These are phyloP conservation scores for Microctonus hyperodae DNA, from an alignment of 2,888 invertebrate genomes.

Conservation along the genomic window DNA sequence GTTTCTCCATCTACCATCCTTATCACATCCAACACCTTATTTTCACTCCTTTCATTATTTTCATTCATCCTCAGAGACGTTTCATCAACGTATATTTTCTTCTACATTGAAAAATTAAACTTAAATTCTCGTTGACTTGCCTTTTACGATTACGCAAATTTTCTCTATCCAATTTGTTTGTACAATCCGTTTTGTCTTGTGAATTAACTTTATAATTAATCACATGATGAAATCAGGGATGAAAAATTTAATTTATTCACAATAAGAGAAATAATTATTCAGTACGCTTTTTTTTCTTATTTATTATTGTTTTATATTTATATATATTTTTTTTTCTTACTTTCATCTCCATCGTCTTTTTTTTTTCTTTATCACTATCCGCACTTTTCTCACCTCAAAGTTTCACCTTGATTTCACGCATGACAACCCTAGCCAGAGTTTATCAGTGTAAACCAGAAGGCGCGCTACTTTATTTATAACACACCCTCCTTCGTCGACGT, in stretches of 20 bases:
- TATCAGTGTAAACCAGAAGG: constrained; percentile 57
- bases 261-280: neutral
- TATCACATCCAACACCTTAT: neutral
- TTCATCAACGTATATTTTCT: constrained; percentile 6
- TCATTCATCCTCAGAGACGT: constrained; percentile 14
- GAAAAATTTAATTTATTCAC: neutral
- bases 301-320: neutral
- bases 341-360: neutral
- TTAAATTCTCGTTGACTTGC: constrained; percentile 12
- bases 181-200: neutral
- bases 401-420: constrained; percentile 56
- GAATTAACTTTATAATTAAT: constrained; percentile 3
- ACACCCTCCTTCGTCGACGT: constrained; percentile 19
- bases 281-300: neutral
- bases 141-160: neutral
- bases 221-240: neutral
- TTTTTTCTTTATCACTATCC: neutral
- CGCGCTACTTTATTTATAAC: constrained; percentile 56
- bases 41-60: constrained; percentile 9
- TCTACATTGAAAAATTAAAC: constrained; percentile 18
- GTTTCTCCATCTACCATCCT: neutral
- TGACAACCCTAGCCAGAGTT: constrained; percentile 51
- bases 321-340: neutral
- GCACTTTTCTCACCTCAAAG: constrained; percentile 45
- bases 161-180: constrained; percentile 7